A percentile compares a stretch with the other conserved stretches of the same genome.
phyloP scores from a whole-genome alignment of 2,797 vertebrate species.

The Phoeniculus purpureus region DNA sequence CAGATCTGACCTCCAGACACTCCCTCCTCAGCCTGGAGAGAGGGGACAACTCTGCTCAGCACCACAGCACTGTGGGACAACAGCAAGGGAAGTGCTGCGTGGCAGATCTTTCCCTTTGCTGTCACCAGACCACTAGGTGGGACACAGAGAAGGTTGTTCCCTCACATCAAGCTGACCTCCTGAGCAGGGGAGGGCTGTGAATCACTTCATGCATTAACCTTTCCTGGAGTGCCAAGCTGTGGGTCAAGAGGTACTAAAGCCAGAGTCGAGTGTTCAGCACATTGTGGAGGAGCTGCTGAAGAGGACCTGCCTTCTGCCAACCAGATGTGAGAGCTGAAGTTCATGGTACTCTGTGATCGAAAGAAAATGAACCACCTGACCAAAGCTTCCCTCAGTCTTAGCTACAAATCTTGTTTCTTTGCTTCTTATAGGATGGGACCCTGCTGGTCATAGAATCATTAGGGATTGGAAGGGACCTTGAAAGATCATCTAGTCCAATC shows the following conservation, averaged over 20 bases:
- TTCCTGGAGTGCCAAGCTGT: slow-evolving; percentile 28
- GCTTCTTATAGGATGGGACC: too few relatives aligned
- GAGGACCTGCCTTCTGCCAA: slow-evolving; percentile 59
- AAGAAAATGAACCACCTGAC: not conserved
- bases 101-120: not conserved
- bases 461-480: too few relatives aligned
- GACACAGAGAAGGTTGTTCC: not conserved
- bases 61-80: not conserved
- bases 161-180: not conserved
- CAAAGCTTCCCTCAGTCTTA: not conserved
- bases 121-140: not conserved
- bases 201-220: slow-evolving; percentile 38
- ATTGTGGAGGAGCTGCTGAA: slow-evolving; percentile 34
- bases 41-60: not conserved
- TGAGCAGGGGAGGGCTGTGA: not conserved
- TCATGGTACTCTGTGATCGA: not conserved
- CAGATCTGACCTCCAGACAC: not conserved
- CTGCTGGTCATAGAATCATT: too few relatives aligned
- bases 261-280: slow-evolving; percentile 36
- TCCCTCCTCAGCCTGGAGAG: not conserved
- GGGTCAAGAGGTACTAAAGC: slow-evolving; percentile 45
- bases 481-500: too few relatives aligned
- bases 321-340: slow-evolving; percentile 43
- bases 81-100: not conserved
- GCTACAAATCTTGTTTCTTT: not conserved